Conservation (phyloP, 2,113 vertebrate genomes). For the Tursiops truncatus region DNA sequence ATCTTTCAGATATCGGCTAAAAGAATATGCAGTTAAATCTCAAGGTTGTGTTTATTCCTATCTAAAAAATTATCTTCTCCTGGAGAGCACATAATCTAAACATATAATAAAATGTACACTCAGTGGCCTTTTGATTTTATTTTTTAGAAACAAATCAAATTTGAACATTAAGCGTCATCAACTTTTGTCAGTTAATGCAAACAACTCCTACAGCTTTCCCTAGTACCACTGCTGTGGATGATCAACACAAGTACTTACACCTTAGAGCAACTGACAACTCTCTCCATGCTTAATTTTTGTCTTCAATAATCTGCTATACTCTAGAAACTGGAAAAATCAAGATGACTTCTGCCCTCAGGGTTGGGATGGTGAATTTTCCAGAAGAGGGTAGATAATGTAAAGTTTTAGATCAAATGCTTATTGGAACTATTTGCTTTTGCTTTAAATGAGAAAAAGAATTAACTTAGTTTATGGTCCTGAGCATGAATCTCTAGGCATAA, state of each 20-base stretch:
- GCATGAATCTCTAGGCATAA: neutral
- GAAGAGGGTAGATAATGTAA: slow-evolving; percentile 15
- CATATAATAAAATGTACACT: slow-evolving; percentile 31
- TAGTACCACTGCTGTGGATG: neutral
- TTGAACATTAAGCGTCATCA: slow-evolving; percentile 44
- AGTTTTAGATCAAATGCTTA: neutral
- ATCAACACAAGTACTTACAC: neutral
- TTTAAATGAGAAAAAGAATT: neutral
- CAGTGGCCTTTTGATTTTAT: slow-evolving; percentile 47
- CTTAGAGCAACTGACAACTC: neutral
- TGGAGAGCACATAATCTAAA: slow-evolving; percentile 28
- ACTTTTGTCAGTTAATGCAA: slow-evolving; percentile 36
- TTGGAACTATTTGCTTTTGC: neutral
- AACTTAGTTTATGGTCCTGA: neutral
- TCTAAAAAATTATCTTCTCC: slow-evolving; percentile 12
- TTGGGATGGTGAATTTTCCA: neutral
- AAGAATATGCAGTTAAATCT: slow-evolving; percentile 38
- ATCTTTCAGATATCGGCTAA: neutral
- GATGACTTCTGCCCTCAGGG: neutral
- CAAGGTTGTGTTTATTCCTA: slow-evolving; percentile 42
- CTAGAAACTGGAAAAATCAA: neutral
- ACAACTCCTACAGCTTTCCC: slow-evolving; percentile 8
- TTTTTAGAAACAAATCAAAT: slow-evolving; percentile 59
- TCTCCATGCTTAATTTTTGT: neutral
- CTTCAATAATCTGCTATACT: neutral